These are phyloP conservation scores for Drosophila nasuta DNA, from an alignment of 1,140 invertebrate genomes.

Conservation along the genomic window DNA sequence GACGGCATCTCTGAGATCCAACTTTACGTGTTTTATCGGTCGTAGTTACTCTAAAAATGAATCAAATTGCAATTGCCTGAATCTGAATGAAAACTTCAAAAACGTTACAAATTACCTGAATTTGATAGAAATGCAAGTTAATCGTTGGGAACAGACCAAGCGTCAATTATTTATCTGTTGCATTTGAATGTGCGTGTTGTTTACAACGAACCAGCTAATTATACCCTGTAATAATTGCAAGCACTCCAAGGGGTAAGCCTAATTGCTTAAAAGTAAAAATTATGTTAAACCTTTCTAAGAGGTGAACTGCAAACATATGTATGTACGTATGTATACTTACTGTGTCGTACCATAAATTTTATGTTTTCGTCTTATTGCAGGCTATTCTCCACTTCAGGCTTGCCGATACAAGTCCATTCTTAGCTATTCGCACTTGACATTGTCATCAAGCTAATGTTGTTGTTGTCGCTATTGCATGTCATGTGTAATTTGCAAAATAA, in stretches of 20 bases:
- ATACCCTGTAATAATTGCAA: constrained; percentile 23
- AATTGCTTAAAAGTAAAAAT: no score
- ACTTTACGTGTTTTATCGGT: constrained; percentile 1
- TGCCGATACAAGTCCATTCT: neutral
- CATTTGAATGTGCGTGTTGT: constrained; percentile 63
- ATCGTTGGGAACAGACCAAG: constrained; percentile 36
- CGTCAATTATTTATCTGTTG: constrained; percentile 56
- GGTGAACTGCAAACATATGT: constrained; percentile 7
- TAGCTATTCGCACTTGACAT: constrained; percentile 52
- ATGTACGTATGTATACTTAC: neutral
- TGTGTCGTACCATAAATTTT: no score
- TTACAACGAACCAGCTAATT: constrained; percentile 46
- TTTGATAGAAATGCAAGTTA: constrained; percentile 61
- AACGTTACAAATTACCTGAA: constrained; percentile 54
- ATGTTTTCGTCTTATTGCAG: neutral
- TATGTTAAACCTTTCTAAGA: neutral
- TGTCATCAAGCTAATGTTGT: constrained; percentile 35
- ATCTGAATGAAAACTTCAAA: constrained; percentile 30
- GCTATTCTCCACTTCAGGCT: neutral
- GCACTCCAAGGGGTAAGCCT: neutral
- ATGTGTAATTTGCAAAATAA: constrained; percentile 58
- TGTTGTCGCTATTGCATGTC: constrained; percentile 51
- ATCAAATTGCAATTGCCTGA: constrained; percentile 11
- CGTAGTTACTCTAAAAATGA: constrained; percentile 22
- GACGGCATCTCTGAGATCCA: constrained; percentile 47